Percentiles rank a stretch among this genome's conserved stretches.
Conservation (phyloP, 2,888 invertebrate species). For the Caenorhabditis doughertyi region DNA sequence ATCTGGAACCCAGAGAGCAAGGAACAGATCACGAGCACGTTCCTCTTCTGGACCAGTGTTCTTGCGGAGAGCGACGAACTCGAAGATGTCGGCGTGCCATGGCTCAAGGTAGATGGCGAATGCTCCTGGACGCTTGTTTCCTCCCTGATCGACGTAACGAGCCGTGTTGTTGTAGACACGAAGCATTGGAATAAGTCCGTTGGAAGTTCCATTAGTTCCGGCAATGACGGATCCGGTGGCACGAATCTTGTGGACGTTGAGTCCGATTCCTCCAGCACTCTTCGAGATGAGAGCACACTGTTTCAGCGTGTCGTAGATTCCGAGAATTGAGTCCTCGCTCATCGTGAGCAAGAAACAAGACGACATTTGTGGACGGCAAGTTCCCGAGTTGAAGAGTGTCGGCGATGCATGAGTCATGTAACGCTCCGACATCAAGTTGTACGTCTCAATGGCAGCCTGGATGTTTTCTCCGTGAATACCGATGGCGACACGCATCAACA, state of each 20-base stretch:
- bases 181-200: conserved; percentile 96
- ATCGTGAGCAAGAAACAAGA: conserved; percentile 96
- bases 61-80: conserved; percentile 94
- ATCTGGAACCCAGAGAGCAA: conserved; percentile 96
- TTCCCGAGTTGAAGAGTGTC: conserved; percentile 96
- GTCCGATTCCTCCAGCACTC: conserved; percentile 96
- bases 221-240: conserved; percentile 93
- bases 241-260: conserved; percentile 96
- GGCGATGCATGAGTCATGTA: conserved; percentile 99
- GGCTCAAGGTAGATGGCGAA: conserved; percentile 98
- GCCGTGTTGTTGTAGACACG: conserved; percentile 96
- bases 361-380: conserved; percentile 92
- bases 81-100: conserved; percentile 98
- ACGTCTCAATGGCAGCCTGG: conserved; percentile 94
- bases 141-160: conserved; percentile 97
- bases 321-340: conserved; percentile 89
- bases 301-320: conserved; percentile 81
- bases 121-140: conserved; percentile 97
- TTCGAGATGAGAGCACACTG: conserved; percentile 95
- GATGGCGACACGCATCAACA: conserved; percentile 97
- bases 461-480: conserved; percentile 97
- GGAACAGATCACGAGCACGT: conserved; percentile 95
- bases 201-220: conserved; percentile 95
- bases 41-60: conserved; percentile 93
- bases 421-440: conserved; percentile 93